phyloP scores from a whole-genome alignment of 1,140 invertebrate genomes.

The Drosophila murphyi region DNA sequence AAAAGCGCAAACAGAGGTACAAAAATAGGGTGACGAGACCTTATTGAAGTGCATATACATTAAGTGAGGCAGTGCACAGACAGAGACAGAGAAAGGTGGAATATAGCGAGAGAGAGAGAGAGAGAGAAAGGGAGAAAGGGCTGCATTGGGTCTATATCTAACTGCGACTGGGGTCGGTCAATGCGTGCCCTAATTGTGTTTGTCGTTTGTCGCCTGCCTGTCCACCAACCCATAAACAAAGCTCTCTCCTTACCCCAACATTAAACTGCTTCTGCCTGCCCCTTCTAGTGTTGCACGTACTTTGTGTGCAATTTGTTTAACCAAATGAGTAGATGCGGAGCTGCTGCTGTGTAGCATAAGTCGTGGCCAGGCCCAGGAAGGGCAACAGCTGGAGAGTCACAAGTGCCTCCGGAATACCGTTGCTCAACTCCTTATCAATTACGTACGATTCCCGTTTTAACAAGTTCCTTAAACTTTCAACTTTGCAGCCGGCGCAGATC shows the following conservation, averaged over 20 bases:
- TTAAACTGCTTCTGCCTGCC: constrained; percentile 1
- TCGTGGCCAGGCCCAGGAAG: constrained; percentile 46
- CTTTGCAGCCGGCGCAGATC: constrained; percentile 51
- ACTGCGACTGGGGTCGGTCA: constrained; percentile 55
- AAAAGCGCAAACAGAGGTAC: constrained; percentile 46
- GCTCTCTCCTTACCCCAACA: not conserved
- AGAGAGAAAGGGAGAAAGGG: not conserved
- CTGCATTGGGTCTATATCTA: constrained; percentile 7
- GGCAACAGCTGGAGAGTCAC: constrained; percentile 35
- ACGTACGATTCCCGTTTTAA: constrained; percentile 79
- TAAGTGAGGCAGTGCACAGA: constrained; percentile 11
- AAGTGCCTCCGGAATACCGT: constrained; percentile 42
- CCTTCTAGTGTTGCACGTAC: constrained; percentile 28
- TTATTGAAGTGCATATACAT: constrained; percentile 4
- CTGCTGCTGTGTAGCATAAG: constrained; percentile 55
- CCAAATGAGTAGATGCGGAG: constrained; percentile 54
- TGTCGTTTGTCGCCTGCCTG: constrained; percentile 29
- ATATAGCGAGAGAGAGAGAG: not conserved
- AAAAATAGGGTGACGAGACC: constrained; percentile 46
- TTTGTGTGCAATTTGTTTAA: constrained; percentile 71
- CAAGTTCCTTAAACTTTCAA: constrained; percentile 83
- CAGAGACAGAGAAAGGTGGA: not conserved
- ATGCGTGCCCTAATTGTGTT: constrained; percentile 71
- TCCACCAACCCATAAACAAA: not conserved
- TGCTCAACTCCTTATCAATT: constrained; percentile 73